phyloP scores from a whole-genome alignment of 2,888 invertebrate genomes.

The Dicycla oo region DNA sequence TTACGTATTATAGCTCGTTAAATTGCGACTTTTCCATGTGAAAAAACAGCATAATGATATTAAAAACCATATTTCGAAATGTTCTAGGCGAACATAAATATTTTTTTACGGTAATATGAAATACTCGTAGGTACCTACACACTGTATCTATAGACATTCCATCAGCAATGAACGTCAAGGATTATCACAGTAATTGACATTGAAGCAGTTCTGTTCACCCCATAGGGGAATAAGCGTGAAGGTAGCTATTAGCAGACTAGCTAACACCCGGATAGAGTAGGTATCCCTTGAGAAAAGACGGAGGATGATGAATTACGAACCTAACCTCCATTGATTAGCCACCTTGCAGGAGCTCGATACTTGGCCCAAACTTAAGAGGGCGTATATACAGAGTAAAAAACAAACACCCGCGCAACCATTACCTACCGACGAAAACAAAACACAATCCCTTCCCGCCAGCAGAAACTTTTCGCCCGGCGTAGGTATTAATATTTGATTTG shows the following conservation, averaged over 20 bases:
- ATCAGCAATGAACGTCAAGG: conserved; percentile 11
- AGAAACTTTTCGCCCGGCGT: too few species aligned
- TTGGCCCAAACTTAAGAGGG: background rate
- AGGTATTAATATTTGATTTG: too few species aligned
- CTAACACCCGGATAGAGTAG: conserved; percentile 30
- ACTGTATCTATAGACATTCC: background rate
- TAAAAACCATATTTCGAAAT: too few species aligned
- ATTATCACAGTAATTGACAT: conserved; percentile 22
- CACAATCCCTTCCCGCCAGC: too few species aligned
- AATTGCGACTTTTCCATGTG: too few species aligned
- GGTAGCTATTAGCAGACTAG: conserved; percentile 21
- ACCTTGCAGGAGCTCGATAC: conserved; percentile 4
- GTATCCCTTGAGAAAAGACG: conserved; percentile 18
- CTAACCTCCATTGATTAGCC: conserved; percentile 23
- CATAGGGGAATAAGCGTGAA: conserved; percentile 14
- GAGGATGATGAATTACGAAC: conserved; percentile 41
- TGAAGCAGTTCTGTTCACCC: conserved; percentile 9
- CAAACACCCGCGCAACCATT: too few species aligned
- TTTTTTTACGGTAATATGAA: too few species aligned
- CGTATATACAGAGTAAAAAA: too few species aligned
- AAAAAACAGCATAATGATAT: too few species aligned
- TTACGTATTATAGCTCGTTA: background rate
- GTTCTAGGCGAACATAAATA: too few species aligned
- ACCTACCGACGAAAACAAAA: too few species aligned
- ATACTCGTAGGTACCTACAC: too few species aligned